Base-by-base conservation (phyloP, 2,113 vertebrate species). In the Leuciscus idus region DNA sequence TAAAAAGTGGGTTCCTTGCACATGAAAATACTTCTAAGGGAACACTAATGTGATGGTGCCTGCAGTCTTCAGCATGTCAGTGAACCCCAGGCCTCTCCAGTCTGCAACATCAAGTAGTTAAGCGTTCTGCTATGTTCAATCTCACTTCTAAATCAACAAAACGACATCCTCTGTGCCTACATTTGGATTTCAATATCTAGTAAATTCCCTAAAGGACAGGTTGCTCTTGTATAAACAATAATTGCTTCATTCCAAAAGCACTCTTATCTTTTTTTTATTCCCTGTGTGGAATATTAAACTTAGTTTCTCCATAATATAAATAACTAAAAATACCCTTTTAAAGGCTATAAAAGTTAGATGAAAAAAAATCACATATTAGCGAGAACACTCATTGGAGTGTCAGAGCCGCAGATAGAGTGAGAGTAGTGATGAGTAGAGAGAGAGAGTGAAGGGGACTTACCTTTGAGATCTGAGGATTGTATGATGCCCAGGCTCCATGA, bases 401-500 rank as follows among this genome's bases (percentile, higher is more conserved):
- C 48, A 55, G 76, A 83, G 30, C 43, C 55, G 43, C 70, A 52
- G 39, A 61, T 6, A 36, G 52, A 36, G 52, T 52, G 26, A 26
- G 61, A 66, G 50, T 83, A 30, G 13, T 15, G 77, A 76, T 43
- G 50, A 61, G 74, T 52, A 76, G 48, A 85, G 57, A 26, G 73
- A 70, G 62, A 72, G 52, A 88, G 80, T 0, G 57, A 80, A 77
- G 43, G 46, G 43, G 46, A 43, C 82, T 87, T 87, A 88, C 88
- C 89, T 88, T 88, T 86, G 84, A 84, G 83, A 84, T 88, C 84
- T 55, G 87, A 36, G 77, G 85, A 48, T 86, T 88, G 87, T 89
- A 46, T 86, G 85, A 88, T 87, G 80, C 59, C 77, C 85, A 72
- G 85, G 26, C 84, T 87, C 87, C 89, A 88, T 90, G 85, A 88